Percentiles rank a stretch among this genome's conserved stretches.
phyloP scores from a whole-genome alignment of 2,797 vertebrate species.

The Arnoldichthys spilopterus region DNA sequence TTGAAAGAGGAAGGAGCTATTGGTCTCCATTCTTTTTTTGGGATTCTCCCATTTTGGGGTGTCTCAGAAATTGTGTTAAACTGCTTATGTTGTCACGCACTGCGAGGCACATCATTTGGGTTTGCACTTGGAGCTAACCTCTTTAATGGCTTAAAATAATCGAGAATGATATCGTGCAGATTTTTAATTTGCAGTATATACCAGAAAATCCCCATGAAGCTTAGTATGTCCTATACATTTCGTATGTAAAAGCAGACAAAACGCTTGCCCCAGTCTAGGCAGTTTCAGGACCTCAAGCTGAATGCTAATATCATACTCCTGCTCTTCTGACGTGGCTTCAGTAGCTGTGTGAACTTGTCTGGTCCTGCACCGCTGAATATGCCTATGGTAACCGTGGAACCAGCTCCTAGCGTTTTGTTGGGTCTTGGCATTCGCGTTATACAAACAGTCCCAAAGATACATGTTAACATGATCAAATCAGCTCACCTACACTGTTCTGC shows the following conservation, averaged over 20 bases:
- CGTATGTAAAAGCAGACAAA: slow-evolving; percentile 43
- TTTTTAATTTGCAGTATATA: neutral
- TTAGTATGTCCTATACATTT: neutral
- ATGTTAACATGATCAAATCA: neutral
- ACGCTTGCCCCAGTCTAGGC: slow-evolving; percentile 9
- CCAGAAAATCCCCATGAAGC: neutral
- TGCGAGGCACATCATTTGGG: neutral
- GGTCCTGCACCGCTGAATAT: slow-evolving; percentile 32
- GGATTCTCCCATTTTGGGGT: slow-evolving; percentile 1
- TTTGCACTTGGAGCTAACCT: neutral
- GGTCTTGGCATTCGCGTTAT: neutral
- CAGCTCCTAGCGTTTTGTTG: neutral
- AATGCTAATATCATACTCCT: slow-evolving; percentile 30
- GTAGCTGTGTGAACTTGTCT: slow-evolving; percentile 37
- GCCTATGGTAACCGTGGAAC: neutral
- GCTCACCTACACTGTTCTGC: neutral
- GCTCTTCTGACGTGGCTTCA: slow-evolving; percentile 15
- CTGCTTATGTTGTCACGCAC: slow-evolving; percentile 1
- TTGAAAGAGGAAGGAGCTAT: slow-evolving; percentile 42
- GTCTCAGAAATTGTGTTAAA: slow-evolving; percentile 12
- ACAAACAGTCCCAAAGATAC: neutral
- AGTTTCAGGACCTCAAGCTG: slow-evolving; percentile 24
- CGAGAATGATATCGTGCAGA: neutral
- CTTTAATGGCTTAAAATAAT: neutral
- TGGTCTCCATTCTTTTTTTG: slow-evolving; percentile 41